Evolutionary conservation across 2,888 invertebrate genomes (phyloP).

Genomic region (Diadegma fenestrale): DNA sequence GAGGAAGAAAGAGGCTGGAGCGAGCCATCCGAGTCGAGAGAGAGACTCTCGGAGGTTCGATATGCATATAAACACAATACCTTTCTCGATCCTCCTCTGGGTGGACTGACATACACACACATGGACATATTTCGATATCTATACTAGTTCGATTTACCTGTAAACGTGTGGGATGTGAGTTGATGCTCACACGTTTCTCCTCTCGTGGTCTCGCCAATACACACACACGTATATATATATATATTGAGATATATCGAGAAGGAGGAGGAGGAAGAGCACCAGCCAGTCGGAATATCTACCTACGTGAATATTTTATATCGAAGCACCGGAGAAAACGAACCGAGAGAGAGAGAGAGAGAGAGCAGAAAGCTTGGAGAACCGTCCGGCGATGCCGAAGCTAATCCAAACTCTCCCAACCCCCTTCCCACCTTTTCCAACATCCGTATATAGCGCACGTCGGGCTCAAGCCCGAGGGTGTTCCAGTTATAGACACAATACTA

Average conservation of each 20-base stretch:
- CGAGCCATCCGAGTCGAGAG: conserved; percentile 34
- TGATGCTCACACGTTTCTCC: conserved; percentile 55
- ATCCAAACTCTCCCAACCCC: conserved; percentile 67
- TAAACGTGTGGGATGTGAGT: conserved; percentile 39
- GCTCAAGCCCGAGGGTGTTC: conserved; percentile 56
- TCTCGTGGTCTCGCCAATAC: conserved; percentile 36
- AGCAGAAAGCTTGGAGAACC: conserved; percentile 57
- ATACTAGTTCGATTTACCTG: conserved; percentile 55
- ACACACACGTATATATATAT: conserved; percentile 25
- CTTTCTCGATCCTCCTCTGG: conserved; percentile 74
- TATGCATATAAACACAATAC: conserved; percentile 85
- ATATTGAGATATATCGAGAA: conserved; percentile 32
- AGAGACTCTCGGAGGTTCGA: conserved; percentile 75
- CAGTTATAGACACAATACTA: conserved; percentile 62
- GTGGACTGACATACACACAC: conserved; percentile 60
- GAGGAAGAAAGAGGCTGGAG: conserved; percentile 62
- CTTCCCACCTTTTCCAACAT: conserved; percentile 57
- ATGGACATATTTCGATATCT: conserved; percentile 48
- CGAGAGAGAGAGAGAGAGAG: conserved; percentile 52
- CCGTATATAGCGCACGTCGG: conserved; percentile 49
- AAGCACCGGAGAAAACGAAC: conserved; percentile 59
- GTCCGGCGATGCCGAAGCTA: conserved; percentile 70
- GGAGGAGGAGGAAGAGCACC: conserved; percentile 48
- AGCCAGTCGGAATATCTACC: conserved; percentile 69
- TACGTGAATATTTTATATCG: conserved; percentile 73